Evolutionary conservation across 1,140 invertebrate species (phyloP).

Genomic region (Steinernema feltiae): DNA sequence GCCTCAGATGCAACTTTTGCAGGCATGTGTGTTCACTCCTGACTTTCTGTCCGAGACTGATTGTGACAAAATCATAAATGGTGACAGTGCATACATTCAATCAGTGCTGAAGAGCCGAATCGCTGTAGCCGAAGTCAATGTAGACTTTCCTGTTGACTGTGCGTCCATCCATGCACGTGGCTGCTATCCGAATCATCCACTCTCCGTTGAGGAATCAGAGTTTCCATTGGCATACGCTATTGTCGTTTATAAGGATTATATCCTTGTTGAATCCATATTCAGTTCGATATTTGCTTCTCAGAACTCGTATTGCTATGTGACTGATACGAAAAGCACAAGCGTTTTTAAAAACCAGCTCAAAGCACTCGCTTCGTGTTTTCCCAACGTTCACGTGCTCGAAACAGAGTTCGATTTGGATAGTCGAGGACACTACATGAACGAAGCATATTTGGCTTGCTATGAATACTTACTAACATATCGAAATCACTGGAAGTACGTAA

Average conservation of each 20-base stretch:
- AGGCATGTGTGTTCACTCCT: background rate
- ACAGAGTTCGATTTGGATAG: constrained; percentile 32
- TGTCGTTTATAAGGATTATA: constrained; percentile 42
- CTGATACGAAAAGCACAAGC: constrained; percentile 38
- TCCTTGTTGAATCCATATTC: constrained; percentile 40
- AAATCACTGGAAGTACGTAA: constrained; percentile 36
- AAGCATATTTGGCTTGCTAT: constrained; percentile 29
- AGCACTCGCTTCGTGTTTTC: constrained; percentile 37
- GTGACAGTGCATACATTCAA: background rate
- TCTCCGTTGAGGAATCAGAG: constrained; percentile 26
- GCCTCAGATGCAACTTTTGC: background rate
- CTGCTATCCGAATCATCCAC: constrained; percentile 28
- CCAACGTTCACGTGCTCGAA: constrained; percentile 37
- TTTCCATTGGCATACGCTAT: constrained; percentile 42
- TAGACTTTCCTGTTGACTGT: constrained; percentile 27
- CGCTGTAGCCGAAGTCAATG: constrained; percentile 1
- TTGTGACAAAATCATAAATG: background rate
- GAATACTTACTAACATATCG: constrained; percentile 16
- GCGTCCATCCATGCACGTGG: constrained; percentile 21
- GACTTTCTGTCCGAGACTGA: background rate
- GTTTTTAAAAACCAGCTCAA: constrained; percentile 34
- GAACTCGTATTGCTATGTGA: constrained; percentile 44
- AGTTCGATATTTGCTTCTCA: constrained; percentile 39
- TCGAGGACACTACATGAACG: constrained; percentile 37
- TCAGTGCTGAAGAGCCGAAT: background rate